These are phyloP conservation scores for Zaprionus nigranus DNA, from an alignment of 1,140 invertebrate species.

Conservation along the genomic window DNA sequence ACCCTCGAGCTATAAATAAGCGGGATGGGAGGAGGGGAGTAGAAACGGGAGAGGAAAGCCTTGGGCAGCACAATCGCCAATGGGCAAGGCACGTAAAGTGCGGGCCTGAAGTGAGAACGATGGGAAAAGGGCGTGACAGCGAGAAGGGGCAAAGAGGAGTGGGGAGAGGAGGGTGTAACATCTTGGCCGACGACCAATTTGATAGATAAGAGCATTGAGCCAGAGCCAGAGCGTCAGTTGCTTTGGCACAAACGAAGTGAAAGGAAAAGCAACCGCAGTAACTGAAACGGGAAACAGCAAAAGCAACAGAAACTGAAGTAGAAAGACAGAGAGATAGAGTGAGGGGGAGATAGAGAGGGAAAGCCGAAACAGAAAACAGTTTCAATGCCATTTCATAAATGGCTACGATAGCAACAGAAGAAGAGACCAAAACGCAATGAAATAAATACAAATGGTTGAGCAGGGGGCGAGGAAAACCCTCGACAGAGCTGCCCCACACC, in stretches of 20 bases:
- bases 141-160: background rate
- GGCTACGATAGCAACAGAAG: slow-evolving; percentile 19
- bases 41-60: background rate
- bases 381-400: slow-evolving; percentile 82
- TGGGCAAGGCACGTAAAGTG: slow-evolving; percentile 37
- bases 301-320: background rate
- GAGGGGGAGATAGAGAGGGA: background rate
- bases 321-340: background rate
- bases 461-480: slow-evolving; percentile 43
- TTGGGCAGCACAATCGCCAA: background rate
- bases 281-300: slow-evolving; percentile 37
- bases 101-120: slow-evolving; percentile 5
- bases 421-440: slow-evolving; percentile 68
- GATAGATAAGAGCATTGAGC: slow-evolving; percentile 67
- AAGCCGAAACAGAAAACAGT: slow-evolving; percentile 50
- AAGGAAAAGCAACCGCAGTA: slow-evolving; percentile 43
- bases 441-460: slow-evolving; percentile 72
- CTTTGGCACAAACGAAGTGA: slow-evolving; percentile 27
- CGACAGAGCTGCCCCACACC: background rate
- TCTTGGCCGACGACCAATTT: slow-evolving; percentile 73
- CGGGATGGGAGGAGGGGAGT: slow-evolving; percentile 20
- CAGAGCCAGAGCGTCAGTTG: slow-evolving; percentile 20
- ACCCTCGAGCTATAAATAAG: slow-evolving; percentile 77
- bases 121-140: background rate
- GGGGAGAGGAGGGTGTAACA: background rate